Evolutionary conservation across 64 coral and sea anemone species (phyloP).

Genomic region (Hydrozoanthus tunicans): DNA sequence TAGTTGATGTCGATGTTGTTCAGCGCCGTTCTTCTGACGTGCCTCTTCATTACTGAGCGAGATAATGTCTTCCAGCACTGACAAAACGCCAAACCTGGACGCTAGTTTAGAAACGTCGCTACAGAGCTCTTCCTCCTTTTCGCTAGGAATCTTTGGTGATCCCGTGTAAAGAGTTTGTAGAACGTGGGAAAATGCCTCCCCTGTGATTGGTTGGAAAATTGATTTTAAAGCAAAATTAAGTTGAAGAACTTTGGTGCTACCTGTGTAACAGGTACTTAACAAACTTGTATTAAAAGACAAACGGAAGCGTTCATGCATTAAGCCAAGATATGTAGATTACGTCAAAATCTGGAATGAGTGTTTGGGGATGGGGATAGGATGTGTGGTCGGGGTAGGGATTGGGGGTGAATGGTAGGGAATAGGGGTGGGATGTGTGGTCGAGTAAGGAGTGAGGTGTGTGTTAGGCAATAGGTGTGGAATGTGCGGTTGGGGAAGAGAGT

Average conservation of each 20-base stretch:
- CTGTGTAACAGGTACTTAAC: too few species aligned
- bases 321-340: too few species aligned
- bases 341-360: too few species aligned
- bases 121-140: not conserved
- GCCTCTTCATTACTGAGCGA: not conserved
- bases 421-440: too few species aligned
- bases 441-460: too few species aligned
- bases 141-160: not conserved
- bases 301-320: too few species aligned
- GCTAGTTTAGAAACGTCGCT: not conserved
- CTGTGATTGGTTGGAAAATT: not conserved
- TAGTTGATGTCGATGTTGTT: not conserved
- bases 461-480: too few species aligned
- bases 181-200: not conserved
- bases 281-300: too few species aligned
- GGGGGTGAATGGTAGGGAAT: too few species aligned
- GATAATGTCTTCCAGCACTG: not conserved
- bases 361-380: too few species aligned
- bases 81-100: not conserved
- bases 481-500: too few species aligned
- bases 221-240: not conserved
- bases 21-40: not conserved
- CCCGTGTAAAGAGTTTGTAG: slow-evolving; percentile 34
- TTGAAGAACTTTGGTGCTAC: not conserved
- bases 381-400: too few species aligned